Base-by-base conservation (phyloP, 2,797 vertebrate genomes). In the Heliangelus exortis region DNA sequence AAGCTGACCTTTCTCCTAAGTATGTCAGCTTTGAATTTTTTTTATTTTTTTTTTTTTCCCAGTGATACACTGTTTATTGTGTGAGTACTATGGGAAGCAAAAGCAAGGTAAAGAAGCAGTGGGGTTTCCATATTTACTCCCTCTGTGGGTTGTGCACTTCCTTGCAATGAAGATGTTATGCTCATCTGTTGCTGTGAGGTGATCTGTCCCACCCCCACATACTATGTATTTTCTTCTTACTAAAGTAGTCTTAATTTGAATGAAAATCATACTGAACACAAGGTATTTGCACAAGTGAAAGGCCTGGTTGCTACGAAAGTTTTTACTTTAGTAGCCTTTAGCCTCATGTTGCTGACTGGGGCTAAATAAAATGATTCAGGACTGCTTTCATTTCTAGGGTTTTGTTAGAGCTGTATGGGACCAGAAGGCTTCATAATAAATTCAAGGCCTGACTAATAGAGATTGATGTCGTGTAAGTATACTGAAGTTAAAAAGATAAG, bases 121-220 rank as follows among this genome's bases (percentile, higher is more conserved):
- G 13, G 10, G 10, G 6, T 58, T 80, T 84, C 34, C 20, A 2
- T 39, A 17, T 76, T 80, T 54, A 4, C 26, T 7, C 10, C 5
- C 19, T 17, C 7, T 45, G 22, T 15, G 23, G 21, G 21, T 26
- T 2, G 4, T 8, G 5, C 3, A 5, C 8, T 55, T 77, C 36
- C 34, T 75, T 58, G 23, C 29, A 43, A 6, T 71, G 31, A 53
- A 62, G 26, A 16, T 39, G 43, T 17, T 39, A 53, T 17, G 23
- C 22, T 69, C 3, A 15, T 78, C 21, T 23, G 13, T 19, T 51
- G 4, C 29, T 63, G 33, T 65, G 36, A 15, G 20, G 33, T 89
- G 41, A 65, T 31, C 17, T 55, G 22, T 61, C 31, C 41, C 18
- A 54, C 1, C 5, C 12, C 11, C 3, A 7, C 1, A 2, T 6